phyloP scores from a whole-genome alignment of 2,888 invertebrate genomes.

The Cotesia congregata region DNA sequence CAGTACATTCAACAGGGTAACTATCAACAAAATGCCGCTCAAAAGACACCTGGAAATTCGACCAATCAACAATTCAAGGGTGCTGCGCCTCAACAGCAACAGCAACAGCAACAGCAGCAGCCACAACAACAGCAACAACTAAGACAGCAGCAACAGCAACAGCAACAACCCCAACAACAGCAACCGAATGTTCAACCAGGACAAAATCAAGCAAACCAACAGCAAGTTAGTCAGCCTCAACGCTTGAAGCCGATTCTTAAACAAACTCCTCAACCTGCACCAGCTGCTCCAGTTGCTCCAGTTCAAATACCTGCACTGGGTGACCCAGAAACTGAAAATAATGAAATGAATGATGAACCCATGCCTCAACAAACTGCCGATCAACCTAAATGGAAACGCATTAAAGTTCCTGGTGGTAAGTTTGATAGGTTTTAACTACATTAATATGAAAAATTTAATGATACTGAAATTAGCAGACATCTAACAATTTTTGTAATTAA shows the following conservation, averaged over 20 bases:
- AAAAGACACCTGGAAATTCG: constrained; percentile 49
- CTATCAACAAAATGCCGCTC: constrained; percentile 51
- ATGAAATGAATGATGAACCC: constrained; percentile 6
- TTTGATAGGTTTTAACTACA: neutral
- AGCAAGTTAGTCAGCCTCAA: constrained; percentile 50
- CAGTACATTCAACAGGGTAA: constrained; percentile 64
- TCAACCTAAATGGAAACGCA: constrained; percentile 61
- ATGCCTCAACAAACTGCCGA: constrained; percentile 15
- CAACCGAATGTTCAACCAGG: constrained; percentile 34
- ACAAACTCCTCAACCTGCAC: constrained; percentile 48
- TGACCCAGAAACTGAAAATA: constrained; percentile 2
- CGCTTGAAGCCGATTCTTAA: constrained; percentile 67
- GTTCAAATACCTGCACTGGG: constrained; percentile 31
- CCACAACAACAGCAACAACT: constrained; percentile 43
- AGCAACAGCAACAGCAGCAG: constrained; percentile 44
- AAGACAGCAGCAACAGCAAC: constrained; percentile 32
- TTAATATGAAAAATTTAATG: neutral
- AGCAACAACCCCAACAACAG: constrained; percentile 41
- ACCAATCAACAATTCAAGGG: constrained; percentile 54
- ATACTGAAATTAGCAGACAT: too few species aligned
- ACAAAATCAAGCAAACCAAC: constrained; percentile 42
- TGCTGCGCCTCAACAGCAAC: constrained; percentile 41
- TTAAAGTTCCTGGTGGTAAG: constrained; percentile 55
- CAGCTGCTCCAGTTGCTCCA: constrained; percentile 28
- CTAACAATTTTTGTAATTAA: too few species aligned